Percentiles rank a stretch among this genome's conserved stretches.
phyloP scores from a whole-genome alignment of 2,888 invertebrate species.

The Orthosia gothica region DNA sequence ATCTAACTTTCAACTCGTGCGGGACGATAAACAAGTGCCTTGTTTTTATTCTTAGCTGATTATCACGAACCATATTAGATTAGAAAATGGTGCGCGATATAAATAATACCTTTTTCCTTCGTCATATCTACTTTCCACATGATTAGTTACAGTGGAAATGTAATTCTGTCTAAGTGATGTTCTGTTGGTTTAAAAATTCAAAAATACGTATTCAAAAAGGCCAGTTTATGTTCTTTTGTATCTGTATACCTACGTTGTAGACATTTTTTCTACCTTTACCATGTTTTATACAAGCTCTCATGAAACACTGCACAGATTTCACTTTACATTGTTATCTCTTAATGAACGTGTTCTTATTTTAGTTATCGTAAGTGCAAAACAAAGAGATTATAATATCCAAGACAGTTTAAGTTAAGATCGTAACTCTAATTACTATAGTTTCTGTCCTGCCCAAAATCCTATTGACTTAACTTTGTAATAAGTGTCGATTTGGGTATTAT shows the following conservation, averaged over 20 bases:
- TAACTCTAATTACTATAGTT: not conserved
- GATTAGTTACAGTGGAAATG: not conserved
- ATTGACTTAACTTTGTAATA: not conserved
- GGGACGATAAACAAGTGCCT: conserved; percentile 41
- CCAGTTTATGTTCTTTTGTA: not conserved
- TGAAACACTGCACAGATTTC: not conserved
- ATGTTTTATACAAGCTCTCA: not conserved
- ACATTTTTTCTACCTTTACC: not conserved
- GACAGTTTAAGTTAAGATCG: no score
- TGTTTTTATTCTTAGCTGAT: conserved; percentile 43
- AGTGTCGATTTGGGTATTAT: not conserved
- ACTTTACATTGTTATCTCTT: no score
- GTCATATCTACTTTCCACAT: conserved; percentile 1
- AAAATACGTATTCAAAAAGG: not conserved
- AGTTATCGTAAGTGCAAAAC: no score
- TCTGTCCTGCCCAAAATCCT: not conserved
- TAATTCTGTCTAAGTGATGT: not conserved
- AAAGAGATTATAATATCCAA: no score
- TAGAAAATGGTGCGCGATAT: conserved; percentile 69
- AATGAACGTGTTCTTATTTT: no score
- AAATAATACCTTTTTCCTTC: conserved; percentile 34
- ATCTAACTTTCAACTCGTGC: conserved; percentile 40
- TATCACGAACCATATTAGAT: conserved; percentile 56
- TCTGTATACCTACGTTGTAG: not conserved
- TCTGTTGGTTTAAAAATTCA: not conserved